Base-by-base conservation (phyloP, 2,797 vertebrate species). In the Acanthurus lineatus region DNA sequence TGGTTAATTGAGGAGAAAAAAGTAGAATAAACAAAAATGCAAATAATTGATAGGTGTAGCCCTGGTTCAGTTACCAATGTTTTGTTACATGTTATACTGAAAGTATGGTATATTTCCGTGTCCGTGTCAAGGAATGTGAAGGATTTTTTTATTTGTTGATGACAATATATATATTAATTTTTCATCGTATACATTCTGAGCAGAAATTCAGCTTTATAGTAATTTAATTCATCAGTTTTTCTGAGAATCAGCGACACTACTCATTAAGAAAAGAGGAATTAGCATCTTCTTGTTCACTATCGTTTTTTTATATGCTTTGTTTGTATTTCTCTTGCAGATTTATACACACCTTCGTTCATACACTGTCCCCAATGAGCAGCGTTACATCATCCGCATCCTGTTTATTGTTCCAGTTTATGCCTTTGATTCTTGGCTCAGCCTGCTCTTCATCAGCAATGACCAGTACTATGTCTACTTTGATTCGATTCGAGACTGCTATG, bases 391-490 rank as follows among this genome's bases (percentile, higher is more conserved):
- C 85, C 97, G 98, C 69, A 98, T 99, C 88, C 96, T 99, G 38
- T 96, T 99, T 77, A 97, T 99, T 0, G 98, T 99, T 49, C 98
- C 98, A 0, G 88, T 99, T 82, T 99, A 98, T 0, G 94, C 98
- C 87, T 98, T 98, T 0, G 97, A 98, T 88, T 99, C 98, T 10
- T 99, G 98, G 98, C 97, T 99, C 80, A 99, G 98, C 92, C 96
- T 99, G 61, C 95, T 99, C 60, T 96, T 99, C 86, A 97, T 99
- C 68, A 97, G 95, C 81, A 97, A 96, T 76, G 93, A 96, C 87
- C 97, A 98, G 85, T 97, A 97, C 91, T 98, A 98, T 0, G 95
- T 99, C 76, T 99, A 99, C 89, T 98, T 99, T 0, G 97, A 99
- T 91, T 99, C 98, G 0, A 70, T 99, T 61, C 95, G 98, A 0